Conservation (phyloP, 2,797 vertebrate species). For the Rhodeus uyekii region DNA sequence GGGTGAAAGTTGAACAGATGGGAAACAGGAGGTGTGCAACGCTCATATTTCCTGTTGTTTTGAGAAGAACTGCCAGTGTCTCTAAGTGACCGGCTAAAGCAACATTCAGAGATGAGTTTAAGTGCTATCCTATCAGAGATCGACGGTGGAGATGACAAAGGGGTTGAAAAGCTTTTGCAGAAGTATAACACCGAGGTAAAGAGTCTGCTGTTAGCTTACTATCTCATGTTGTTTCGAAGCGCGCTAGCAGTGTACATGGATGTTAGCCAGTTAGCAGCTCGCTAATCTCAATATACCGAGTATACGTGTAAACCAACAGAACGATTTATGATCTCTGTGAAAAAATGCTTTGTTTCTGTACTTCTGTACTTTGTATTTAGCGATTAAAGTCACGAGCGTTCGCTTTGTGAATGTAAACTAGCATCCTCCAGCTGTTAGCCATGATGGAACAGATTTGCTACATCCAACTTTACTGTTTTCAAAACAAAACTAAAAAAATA, state of each 20-base stretch:
- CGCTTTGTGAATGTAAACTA: background rate
- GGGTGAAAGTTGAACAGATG: conserved; percentile 54
- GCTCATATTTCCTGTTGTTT: background rate
- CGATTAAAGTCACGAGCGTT: background rate
- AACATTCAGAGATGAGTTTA: conserved; percentile 75
- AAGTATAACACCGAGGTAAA: conserved; percentile 88
- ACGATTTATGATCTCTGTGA: background rate
- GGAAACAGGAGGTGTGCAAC: conserved; percentile 50
- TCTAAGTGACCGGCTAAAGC: background rate
- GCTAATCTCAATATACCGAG: background rate
- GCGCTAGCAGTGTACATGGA: conserved; percentile 2
- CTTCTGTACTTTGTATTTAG: background rate
- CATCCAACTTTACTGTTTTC: background rate
- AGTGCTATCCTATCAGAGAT: conserved; percentile 76
- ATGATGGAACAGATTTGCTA: background rate
- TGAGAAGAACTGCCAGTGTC: background rate
- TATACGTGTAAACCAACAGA: background rate
- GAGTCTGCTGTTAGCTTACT: conserved; percentile 22
- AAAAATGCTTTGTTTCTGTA: background rate
- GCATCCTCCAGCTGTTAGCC: conserved; percentile 24
- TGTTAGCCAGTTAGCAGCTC: conserved; percentile 25
- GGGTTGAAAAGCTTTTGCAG: conserved; percentile 76
- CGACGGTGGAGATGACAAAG: conserved; percentile 70
- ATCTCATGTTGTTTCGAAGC: background rate
- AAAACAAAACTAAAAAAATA: too few species aligned